phyloP scores from a whole-genome alignment of 2,888 invertebrate genomes.

The Brassicogethes aeneus region DNA sequence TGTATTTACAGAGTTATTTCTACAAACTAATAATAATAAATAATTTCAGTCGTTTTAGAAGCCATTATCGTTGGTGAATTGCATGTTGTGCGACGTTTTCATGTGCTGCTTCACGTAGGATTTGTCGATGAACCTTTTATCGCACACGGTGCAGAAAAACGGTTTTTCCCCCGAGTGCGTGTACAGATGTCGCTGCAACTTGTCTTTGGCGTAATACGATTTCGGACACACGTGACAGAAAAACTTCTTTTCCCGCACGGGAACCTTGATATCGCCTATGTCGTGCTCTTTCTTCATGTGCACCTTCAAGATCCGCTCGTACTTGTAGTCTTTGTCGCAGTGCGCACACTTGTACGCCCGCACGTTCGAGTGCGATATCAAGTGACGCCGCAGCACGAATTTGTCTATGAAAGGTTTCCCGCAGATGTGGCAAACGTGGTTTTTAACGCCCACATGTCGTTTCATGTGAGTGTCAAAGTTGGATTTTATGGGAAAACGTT shows the following conservation, averaged over 20 bases:
- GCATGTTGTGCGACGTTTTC: constrained; percentile 22
- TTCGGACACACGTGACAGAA: constrained; percentile 35
- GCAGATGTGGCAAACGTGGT: constrained; percentile 28
- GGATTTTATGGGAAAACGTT: constrained; percentile 30
- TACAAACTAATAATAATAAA: too few species aligned
- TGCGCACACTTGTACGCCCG: constrained; percentile 39
- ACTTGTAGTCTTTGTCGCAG: constrained; percentile 46
- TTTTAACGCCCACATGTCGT: constrained; percentile 28
- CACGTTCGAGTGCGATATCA: constrained; percentile 27
- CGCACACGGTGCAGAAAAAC: constrained; percentile 25
- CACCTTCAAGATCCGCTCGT: constrained; percentile 34
- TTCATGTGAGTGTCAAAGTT: constrained; percentile 29
- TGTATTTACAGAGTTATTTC: not conserved
- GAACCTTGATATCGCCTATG: constrained; percentile 35
- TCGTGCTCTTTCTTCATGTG: constrained; percentile 28
- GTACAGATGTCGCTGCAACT: constrained; percentile 28
- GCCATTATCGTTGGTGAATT: not conserved
- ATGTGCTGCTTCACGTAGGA: constrained; percentile 30
- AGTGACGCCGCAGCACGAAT: constrained; percentile 26
- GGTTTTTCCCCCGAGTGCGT: constrained; percentile 29
- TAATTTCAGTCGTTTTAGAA: too few species aligned
- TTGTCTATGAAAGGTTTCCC: constrained; percentile 26
- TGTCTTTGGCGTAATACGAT: constrained; percentile 31
- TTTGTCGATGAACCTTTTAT: constrained; percentile 29
- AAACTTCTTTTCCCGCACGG: constrained; percentile 33